phyloP scores from a whole-genome alignment of 2,113 vertebrate genomes.

The Terrapene triunguis region DNA sequence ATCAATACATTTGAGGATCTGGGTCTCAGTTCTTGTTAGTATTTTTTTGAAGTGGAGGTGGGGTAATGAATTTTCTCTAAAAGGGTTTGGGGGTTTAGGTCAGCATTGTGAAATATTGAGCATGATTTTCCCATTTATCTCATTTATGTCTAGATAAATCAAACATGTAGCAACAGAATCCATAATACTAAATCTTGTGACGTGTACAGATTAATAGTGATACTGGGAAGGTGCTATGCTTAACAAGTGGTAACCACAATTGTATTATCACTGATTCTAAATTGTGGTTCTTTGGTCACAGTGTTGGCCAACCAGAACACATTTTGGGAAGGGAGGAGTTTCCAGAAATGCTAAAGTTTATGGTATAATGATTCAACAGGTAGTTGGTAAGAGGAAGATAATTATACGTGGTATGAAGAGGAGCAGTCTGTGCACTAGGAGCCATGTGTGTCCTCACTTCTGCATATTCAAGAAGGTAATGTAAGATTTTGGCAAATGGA shows the following conservation, averaged over 20 bases:
- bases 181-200: not conserved
- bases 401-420: slow-evolving; percentile 12
- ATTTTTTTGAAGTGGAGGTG: not conserved
- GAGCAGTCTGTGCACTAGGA: not conserved
- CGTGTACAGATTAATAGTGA: not conserved
- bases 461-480: not conserved
- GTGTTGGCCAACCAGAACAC: not conserved
- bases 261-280: not conserved
- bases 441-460: not conserved
- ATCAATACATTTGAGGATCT: not conserved
- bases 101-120: not conserved
- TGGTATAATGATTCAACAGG: not conserved
- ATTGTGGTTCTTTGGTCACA: slow-evolving; percentile 11
- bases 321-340: not conserved
- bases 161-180: not conserved
- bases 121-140: not conserved
- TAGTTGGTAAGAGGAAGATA: not conserved
- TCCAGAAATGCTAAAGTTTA: not conserved
- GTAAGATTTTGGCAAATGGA: not conserved
- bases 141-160: not conserved
- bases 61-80: not conserved
- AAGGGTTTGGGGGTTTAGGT: not conserved
- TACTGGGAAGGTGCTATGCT: not conserved
- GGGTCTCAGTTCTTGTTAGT: not conserved
- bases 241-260: not conserved